Base-by-base conservation (phyloP, 2,797 vertebrate species). In the Melanogrammus aeglefinus region DNA sequence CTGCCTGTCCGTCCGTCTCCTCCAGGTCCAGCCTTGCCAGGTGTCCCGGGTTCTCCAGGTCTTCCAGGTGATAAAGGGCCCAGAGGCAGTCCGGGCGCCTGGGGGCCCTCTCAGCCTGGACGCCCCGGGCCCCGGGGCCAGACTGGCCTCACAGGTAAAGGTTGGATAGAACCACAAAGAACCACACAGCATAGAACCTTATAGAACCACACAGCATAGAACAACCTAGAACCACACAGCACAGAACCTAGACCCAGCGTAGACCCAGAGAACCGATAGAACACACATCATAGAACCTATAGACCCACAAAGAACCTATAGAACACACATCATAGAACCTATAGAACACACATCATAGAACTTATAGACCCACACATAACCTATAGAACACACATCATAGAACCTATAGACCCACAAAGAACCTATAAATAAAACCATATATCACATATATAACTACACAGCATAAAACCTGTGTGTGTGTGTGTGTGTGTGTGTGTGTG, bases 61-160 rank as follows among this genome's bases (percentile, higher is more conserved):
- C 77, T 74, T 51, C 85, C 75, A 70, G 94, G 94, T 18, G 84
- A 91, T 36, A 92, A 88, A 57, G 93, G 93, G 39, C 85, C 82
- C 57, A 70, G 6, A 5, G 94, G 94, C 21, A 80, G 70, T 71
- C 82, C 36, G 72, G 94, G 94, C 69, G 80, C 72, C 2, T 2
- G 0, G 9, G 90, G 93, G 63, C 69, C 78, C n/a, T 85, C 85
- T 1, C 85, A 85, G 63, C 57, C 80, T 1, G 93, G 93, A 18
- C 77, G 77, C 51, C 77, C 76, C 63, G 94, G 94, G 74, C 76
- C 79, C 1, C 86, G 6, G 77, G 94, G 94, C 6, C 81, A 82
- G 21, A 0, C 41, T 1, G 94, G 94, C 84, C 29, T 41, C 21
- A 74, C 79, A 91, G 94, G 94, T 94, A 27, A 82, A 78, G 77